Conservation (phyloP, 35 echinoderm and acorn worm genomes). For the Patiria miniata region DNA sequence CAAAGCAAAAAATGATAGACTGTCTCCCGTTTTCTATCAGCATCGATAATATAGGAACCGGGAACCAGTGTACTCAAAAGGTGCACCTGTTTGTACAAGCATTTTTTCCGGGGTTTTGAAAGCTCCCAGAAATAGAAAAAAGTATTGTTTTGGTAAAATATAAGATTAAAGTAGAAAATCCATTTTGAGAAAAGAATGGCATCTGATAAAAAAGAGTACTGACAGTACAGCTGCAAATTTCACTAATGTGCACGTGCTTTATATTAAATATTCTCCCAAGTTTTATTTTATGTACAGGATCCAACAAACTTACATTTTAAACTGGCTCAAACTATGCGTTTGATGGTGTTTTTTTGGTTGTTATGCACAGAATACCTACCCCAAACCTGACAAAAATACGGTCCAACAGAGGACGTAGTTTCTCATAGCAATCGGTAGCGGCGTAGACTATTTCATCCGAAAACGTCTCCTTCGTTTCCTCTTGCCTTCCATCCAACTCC, state of each 20-base stretch:
- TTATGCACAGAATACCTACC: background rate
- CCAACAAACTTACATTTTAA: background rate
- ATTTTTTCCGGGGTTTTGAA: too few species aligned
- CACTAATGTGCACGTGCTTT: background rate
- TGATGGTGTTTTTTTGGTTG: background rate
- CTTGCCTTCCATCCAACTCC: background rate
- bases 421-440: background rate
- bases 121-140: too few species aligned
- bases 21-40: background rate
- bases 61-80: background rate
- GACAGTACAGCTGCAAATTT: background rate
- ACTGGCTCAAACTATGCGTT: background rate
- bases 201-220: background rate
- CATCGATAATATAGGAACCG: background rate
- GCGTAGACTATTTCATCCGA: background rate
- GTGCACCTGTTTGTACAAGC: background rate
- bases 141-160: background rate
- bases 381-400: background rate
- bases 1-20: background rate
- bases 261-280: background rate
- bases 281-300: background rate
- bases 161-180: background rate
- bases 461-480: background rate
- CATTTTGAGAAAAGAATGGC: background rate
- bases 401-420: slow-evolving; percentile 13